Evolutionary conservation across 1,140 invertebrate species (phyloP).

Genomic region (Cyclina sinensis): DNA sequence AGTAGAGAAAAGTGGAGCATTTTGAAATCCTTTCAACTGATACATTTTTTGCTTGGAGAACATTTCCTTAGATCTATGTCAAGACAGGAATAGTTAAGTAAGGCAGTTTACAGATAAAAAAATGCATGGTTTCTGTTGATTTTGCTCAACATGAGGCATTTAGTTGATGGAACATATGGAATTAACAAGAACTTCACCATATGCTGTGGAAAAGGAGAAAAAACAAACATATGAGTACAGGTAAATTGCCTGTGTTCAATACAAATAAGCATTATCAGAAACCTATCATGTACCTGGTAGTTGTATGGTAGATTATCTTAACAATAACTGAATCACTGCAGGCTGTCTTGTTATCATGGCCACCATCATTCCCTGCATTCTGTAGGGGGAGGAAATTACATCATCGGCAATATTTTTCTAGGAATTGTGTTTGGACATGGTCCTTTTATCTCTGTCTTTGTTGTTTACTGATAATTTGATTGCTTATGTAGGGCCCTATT

Average conservation of each 20-base stretch:
- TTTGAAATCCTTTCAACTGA: no score
- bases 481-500: neutral
- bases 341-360: neutral
- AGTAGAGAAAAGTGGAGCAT: no score
- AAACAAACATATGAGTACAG: neutral
- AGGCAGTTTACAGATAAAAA: no score
- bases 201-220: neutral
- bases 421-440: neutral
- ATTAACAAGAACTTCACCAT: neutral
- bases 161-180: neutral
- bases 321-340: neutral
- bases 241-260: conserved; percentile 11
- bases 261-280: neutral
- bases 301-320: neutral
- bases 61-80: no score
- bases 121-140: no score
- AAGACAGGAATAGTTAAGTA: no score
- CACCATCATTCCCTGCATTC: neutral
- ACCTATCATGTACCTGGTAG: neutral
- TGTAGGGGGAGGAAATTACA: neutral
- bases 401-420: neutral
- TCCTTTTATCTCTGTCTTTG: neutral
- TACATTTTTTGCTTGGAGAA: no score
- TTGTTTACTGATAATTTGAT: neutral
- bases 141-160: neutral